Evolutionary conservation across 2,797 vertebrate species (phyloP).

Genomic region (Crocodylus rhombifer): DNA sequence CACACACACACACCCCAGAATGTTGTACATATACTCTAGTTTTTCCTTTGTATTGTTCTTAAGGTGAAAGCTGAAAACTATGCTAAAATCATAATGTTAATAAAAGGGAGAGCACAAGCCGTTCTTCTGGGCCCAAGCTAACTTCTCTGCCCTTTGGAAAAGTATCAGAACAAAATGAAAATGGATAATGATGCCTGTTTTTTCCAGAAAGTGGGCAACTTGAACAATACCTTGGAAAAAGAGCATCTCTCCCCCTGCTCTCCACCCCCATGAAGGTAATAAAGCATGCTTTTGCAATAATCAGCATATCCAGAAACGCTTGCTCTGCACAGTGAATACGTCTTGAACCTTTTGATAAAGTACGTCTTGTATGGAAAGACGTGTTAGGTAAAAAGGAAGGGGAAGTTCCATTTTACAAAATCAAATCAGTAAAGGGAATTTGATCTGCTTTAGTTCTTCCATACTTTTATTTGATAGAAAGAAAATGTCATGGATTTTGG

Average conservation of each 20-base stretch:
- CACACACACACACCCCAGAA: too few species aligned
- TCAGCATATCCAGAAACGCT: neutral
- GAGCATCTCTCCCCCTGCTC: neutral
- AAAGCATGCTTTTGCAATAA: rapidly evolving
- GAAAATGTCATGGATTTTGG: neutral
- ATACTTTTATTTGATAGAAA: neutral
- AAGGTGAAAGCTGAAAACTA: neutral
- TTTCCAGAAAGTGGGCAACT: neutral
- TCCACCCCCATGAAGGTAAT: neutral
- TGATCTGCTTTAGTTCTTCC: neutral
- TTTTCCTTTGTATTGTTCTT: neutral
- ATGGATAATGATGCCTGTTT: neutral
- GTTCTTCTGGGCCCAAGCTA: neutral
- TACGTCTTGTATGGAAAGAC: neutral
- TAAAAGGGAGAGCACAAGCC: neutral
- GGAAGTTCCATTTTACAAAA: neutral
- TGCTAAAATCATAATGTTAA: neutral
- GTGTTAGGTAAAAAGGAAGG: neutral
- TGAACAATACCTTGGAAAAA: neutral
- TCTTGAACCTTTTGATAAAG: neutral
- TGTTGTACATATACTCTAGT: too few species aligned
- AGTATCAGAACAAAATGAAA: neutral
- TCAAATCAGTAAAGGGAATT: neutral
- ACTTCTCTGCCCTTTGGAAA: neutral
- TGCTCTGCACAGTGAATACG: neutral